phyloP scores from a whole-genome alignment of 2,888 invertebrate species.

The Dicroscelio sp. region DNA sequence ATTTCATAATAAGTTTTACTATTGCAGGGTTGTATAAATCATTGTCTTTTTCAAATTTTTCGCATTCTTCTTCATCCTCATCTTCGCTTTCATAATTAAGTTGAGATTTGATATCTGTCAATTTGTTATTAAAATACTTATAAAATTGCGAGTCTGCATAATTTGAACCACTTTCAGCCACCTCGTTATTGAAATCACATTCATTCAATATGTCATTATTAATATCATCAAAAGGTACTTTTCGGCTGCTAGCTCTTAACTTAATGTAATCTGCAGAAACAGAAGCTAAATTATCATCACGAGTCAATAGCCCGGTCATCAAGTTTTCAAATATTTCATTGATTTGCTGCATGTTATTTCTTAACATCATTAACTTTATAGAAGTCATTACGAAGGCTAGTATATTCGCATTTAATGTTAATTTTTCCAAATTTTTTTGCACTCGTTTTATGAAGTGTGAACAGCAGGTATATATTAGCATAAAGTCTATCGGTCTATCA shows the following conservation, averaged over 20 bases:
- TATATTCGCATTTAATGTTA: neutral
- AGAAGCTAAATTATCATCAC: too few relatives aligned
- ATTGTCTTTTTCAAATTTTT: too few relatives aligned
- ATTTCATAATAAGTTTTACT: too few relatives aligned
- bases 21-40: too few relatives aligned
- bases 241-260: neutral
- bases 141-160: neutral
- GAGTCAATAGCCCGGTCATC: neutral
- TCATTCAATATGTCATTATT: neutral
- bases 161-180: too few relatives aligned
- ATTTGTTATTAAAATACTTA: neutral
- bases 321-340: conserved; percentile 17
- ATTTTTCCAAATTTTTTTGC: neutral
- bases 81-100: neutral
- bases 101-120: neutral
- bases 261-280: neutral
- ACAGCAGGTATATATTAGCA: neutral
- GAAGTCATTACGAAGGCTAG: neutral
- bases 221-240: neutral
- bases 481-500: conserved; percentile 5
- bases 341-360: neutral
- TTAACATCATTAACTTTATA: conserved; percentile 1
- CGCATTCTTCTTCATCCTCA: neutral
- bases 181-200: too few relatives aligned
- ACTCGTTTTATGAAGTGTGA: conserved; percentile 11